Percentiles rank a stretch among this genome's conserved stretches.
Conservation (phyloP, 2,888 invertebrate genomes). For the Tetragonisca angustula region DNA sequence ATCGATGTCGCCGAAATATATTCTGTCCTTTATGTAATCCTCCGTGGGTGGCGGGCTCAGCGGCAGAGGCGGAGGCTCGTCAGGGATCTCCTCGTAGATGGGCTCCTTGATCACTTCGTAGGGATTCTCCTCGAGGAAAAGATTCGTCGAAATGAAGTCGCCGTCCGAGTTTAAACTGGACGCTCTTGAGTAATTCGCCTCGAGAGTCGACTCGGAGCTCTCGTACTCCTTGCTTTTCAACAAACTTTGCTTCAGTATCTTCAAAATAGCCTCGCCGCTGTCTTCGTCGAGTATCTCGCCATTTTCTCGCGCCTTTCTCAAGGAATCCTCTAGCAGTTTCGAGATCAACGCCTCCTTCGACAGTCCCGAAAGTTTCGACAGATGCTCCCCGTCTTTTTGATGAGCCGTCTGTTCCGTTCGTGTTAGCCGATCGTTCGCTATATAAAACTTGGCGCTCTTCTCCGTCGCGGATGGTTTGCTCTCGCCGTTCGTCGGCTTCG, state of each 20-base stretch:
- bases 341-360: conserved; percentile 80
- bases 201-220: conserved; percentile 76
- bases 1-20: conserved; percentile 84
- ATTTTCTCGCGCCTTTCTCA: conserved; percentile 80
- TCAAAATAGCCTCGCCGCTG: conserved; percentile 81
- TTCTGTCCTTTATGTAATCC: conserved; percentile 85
- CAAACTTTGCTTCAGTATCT: conserved; percentile 81
- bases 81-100: conserved; percentile 84
- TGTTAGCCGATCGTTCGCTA: conserved; percentile 8
- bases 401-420: conserved; percentile 40
- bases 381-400: conserved; percentile 47
- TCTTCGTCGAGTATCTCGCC: conserved; percentile 80
- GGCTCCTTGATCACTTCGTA: conserved; percentile 84
- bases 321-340: conserved; percentile 80
- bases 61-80: conserved; percentile 89
- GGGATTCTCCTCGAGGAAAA: conserved; percentile 82
- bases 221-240: conserved; percentile 79
- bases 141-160: conserved; percentile 79
- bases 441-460: conserved; percentile 18
- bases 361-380: conserved; percentile 43
- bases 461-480: conserved; percentile 14
- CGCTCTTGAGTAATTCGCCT: conserved; percentile 75
- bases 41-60: conserved; percentile 90
- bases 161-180: conserved; percentile 76
- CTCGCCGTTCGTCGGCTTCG: conserved; percentile 31